Percentiles rank a stretch among this genome's conserved stretches.
These are phyloP conservation scores for Penaeus vannamei DNA, from an alignment of 1,140 invertebrate species.

Conservation along the genomic window DNA sequence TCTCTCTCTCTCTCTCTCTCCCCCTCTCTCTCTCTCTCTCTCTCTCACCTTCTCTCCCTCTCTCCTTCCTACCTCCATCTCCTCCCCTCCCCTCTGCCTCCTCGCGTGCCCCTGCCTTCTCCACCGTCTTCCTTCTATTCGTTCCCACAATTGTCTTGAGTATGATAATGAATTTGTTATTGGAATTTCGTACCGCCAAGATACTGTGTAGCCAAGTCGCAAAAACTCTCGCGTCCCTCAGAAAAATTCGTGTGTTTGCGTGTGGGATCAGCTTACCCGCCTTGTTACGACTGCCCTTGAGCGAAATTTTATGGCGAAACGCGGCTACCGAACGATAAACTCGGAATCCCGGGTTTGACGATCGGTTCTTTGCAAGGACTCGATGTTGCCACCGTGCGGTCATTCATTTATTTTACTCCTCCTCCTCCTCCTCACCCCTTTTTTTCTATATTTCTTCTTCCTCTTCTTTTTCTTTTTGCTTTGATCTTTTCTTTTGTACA, in stretches of 20 bases:
- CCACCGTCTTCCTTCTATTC: constrained; percentile 3
- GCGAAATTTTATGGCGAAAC: not conserved
- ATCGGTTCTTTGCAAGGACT: not conserved
- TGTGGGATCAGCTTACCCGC: constrained; percentile 23
- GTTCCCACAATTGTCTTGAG: constrained; percentile 13
- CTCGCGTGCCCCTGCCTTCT: not conserved
- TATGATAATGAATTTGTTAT: constrained; percentile 36
- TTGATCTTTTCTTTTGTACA: not conserved
- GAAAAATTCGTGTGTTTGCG: not conserved
- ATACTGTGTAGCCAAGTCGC: not conserved
- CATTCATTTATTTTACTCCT: not conserved
- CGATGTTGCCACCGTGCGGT: not conserved
- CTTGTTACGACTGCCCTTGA: constrained; percentile 12
- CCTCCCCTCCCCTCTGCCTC: not conserved
- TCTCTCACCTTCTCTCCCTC: not conserved
- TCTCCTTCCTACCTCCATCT: not conserved
- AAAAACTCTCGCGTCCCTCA: not conserved
- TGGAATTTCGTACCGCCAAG: constrained; percentile 17
- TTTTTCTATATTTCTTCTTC: not conserved
- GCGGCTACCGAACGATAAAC: constrained; percentile 31
- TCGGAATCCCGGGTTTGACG: constrained; percentile 30
- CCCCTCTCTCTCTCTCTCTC: not conserved
- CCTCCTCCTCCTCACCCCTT: not conserved
- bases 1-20: not conserved
- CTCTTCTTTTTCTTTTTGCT: not conserved